Evolutionary conservation across 2,113 vertebrate genomes (phyloP).

Genomic region (Upupa epops): DNA sequence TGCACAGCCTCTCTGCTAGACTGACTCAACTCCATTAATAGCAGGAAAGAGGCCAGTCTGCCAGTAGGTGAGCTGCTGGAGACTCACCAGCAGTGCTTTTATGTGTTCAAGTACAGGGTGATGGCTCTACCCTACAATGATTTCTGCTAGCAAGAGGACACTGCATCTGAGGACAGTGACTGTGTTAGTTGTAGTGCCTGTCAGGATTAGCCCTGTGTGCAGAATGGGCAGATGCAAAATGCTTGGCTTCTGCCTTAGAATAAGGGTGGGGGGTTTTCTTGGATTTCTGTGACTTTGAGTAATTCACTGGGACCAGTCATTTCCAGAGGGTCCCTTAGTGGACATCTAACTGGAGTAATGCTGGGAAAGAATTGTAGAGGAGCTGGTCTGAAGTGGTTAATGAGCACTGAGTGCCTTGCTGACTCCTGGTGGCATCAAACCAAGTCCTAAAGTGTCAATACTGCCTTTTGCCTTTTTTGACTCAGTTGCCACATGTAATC

Average conservation of each 20-base stretch:
- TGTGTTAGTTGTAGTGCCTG: background rate
- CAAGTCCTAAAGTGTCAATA: background rate
- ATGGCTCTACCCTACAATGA: background rate
- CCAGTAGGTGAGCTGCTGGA: background rate
- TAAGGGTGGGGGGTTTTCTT: background rate
- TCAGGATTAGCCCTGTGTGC: background rate
- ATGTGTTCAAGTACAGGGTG: background rate
- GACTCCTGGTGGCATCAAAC: background rate
- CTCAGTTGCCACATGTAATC: background rate
- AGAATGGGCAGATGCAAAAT: background rate
- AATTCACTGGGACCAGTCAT: background rate
- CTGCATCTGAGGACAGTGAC: background rate
- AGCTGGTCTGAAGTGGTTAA: background rate
- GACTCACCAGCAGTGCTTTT: background rate
- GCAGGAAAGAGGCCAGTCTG: background rate
- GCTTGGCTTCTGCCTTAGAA: background rate
- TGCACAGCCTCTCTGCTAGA: background rate
- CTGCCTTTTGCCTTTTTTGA: background rate
- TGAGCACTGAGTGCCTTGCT: background rate
- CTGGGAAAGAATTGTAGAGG: background rate
- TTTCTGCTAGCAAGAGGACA: background rate
- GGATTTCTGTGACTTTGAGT: background rate
- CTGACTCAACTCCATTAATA: accelerated
- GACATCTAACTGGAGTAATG: background rate
- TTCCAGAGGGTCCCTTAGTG: background rate